A percentile compares a stretch with the other conserved stretches of the same genome.
These are phyloP conservation scores for Trichogramma evanescens DNA, from an alignment of 2,888 invertebrate genomes.

Conservation along the genomic window DNA sequence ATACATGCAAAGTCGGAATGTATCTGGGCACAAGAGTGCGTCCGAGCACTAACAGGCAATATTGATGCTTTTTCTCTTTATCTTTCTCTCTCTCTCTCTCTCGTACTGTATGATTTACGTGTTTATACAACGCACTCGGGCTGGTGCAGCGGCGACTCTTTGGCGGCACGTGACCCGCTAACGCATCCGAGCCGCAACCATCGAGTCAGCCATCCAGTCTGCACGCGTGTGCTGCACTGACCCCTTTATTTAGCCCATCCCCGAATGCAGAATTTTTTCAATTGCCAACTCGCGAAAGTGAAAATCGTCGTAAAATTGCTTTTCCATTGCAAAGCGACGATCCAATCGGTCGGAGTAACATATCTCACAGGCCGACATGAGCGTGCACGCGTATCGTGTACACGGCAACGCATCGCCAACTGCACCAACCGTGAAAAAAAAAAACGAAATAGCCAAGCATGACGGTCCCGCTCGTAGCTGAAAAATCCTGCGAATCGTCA, in stretches of 20 bases:
- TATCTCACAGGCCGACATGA: background rate
- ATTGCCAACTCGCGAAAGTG: constrained; percentile 13
- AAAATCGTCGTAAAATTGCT: constrained; percentile 23
- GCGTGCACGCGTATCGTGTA: too few species aligned
- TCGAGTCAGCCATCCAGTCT: background rate
- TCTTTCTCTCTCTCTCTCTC: background rate
- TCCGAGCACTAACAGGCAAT: background rate
- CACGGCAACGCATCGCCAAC: too few species aligned
- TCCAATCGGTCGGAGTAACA: constrained; percentile 15
- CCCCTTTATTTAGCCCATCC: constrained; percentile 8
- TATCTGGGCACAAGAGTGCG: background rate
- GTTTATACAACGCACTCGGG: constrained; percentile 7
- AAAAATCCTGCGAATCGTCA: too few species aligned
- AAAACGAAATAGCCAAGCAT: too few species aligned
- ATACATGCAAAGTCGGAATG: too few species aligned
- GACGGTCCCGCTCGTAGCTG: too few species aligned
- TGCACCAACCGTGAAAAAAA: too few species aligned
- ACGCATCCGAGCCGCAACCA: background rate
- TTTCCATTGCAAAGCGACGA: constrained; percentile 21
- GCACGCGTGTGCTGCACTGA: background rate
- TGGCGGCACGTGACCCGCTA: background rate
- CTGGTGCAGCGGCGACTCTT: constrained; percentile 11
- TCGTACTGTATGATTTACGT: constrained; percentile 20
- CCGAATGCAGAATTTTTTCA: background rate
- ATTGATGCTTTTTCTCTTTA: too few species aligned